phyloP scores from a whole-genome alignment of 2,113 vertebrate genomes.

The Carassius auratus region DNA sequence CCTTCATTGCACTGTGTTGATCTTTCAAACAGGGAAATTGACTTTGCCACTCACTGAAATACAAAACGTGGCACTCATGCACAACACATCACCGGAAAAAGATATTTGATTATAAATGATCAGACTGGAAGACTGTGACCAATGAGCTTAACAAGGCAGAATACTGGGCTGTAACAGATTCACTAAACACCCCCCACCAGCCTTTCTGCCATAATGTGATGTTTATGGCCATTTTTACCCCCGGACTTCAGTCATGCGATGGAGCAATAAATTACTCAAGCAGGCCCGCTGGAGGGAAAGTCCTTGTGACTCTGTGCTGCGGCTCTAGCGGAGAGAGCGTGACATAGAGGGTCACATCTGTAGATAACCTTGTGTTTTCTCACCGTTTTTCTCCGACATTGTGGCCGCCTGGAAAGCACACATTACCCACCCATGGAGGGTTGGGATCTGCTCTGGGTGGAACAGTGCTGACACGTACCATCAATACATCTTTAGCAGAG shows the following conservation, averaged over 20 bases:
- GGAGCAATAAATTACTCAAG: slow-evolving; percentile 70
- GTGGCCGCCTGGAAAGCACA: slow-evolving; percentile 52
- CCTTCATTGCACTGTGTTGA: neutral
- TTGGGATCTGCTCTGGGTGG: slow-evolving; percentile 18
- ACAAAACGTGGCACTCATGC: slow-evolving; percentile 22
- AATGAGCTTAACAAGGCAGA: slow-evolving; percentile 65
- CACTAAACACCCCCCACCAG: slow-evolving; percentile 49
- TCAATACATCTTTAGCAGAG: slow-evolving; percentile 50
- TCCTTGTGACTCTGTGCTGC: slow-evolving; percentile 65
- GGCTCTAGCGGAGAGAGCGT: slow-evolving; percentile 56
- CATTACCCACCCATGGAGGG: slow-evolving; percentile 39
- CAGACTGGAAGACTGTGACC: slow-evolving; percentile 65
- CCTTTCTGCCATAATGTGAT: slow-evolving; percentile 60
- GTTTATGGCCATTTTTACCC: slow-evolving; percentile 70
- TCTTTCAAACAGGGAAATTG: neutral
- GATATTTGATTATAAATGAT: slow-evolving; percentile 54
- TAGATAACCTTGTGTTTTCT: slow-evolving; percentile 70
- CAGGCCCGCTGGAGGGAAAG: slow-evolving; percentile 59
- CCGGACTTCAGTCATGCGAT: slow-evolving; percentile 68
- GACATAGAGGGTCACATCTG: slow-evolving; percentile 66
- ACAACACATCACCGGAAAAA: slow-evolving; percentile 47
- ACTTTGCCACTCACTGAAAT: slow-evolving; percentile 14
- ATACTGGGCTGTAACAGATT: slow-evolving; percentile 56
- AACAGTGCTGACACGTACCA: slow-evolving; percentile 40
- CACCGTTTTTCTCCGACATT: slow-evolving; percentile 56